phyloP scores from a whole-genome alignment of 2,113 vertebrate species.

The Mesoclemmys tuberculata region DNA sequence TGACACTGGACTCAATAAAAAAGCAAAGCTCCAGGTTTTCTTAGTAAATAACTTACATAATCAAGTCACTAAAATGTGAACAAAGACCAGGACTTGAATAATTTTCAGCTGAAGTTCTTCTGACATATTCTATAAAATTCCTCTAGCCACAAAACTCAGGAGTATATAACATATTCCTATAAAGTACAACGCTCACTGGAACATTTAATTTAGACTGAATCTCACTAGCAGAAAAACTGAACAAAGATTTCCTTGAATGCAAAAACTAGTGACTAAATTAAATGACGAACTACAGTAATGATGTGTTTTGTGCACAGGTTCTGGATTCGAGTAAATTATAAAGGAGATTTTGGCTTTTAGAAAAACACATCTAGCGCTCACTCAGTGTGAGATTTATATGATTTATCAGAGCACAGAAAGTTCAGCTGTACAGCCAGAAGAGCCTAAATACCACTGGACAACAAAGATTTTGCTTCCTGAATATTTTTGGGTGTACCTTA shows the following conservation, averaged over 20 bases:
- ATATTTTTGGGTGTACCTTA: no score
- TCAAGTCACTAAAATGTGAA: background rate
- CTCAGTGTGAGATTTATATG: background rate
- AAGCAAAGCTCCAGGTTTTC: background rate
- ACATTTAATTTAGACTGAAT: background rate
- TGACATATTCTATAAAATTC: background rate
- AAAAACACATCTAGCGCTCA: background rate
- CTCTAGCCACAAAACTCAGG: background rate
- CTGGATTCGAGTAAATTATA: background rate
- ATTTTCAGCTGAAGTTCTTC: background rate
- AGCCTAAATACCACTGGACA: conserved; percentile 7
- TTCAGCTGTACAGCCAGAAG: background rate
- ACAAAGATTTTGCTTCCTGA: no score
- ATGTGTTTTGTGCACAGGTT: background rate
- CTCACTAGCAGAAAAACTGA: background rate
- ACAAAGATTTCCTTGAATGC: background rate
- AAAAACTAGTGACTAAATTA: background rate
- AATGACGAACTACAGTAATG: background rate
- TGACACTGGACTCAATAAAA: background rate
- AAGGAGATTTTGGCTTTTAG: background rate
- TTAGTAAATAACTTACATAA: background rate
- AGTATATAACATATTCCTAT: background rate
- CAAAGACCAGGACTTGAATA: background rate
- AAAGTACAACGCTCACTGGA: background rate
- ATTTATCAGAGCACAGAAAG: background rate